Conservation (phyloP, 64 coral and sea anemone species). For the Platygyra sinensis region DNA sequence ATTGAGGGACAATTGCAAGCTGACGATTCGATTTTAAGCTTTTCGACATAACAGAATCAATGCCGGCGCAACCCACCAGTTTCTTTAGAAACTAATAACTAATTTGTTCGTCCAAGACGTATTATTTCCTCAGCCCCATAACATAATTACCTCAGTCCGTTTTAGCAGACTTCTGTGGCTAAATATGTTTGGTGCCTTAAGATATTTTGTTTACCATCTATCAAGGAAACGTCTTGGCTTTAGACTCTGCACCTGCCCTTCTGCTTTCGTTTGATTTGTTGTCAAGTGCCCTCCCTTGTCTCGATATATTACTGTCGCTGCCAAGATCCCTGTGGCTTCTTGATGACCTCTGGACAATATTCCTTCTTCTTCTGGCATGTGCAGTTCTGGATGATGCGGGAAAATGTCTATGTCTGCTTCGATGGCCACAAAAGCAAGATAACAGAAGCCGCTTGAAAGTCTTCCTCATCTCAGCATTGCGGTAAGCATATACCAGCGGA, state of each 20-base stretch:
- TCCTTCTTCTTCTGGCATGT: neutral
- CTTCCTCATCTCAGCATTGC: constrained; percentile 82
- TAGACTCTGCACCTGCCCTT: neutral
- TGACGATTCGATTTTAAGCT: too few species aligned
- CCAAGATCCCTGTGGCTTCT: neutral
- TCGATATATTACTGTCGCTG: neutral
- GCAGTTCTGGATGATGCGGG: neutral
- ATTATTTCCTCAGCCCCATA: too few species aligned
- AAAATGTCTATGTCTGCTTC: neutral
- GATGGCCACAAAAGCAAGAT: neutral
- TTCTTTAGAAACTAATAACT: too few species aligned
- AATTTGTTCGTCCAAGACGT: too few species aligned
- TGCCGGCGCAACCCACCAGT: too few species aligned
- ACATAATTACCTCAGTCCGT: too few species aligned
- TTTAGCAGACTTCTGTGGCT: too few species aligned
- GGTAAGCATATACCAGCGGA: constrained; percentile 78
- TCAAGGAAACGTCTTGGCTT: neutral
- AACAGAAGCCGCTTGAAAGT: constrained; percentile 52
- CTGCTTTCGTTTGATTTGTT: neutral
- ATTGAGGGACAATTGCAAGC: too few species aligned
- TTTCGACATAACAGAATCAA: too few species aligned
- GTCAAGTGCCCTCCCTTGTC: neutral
- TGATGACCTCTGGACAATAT: neutral
- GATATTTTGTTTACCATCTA: neutral
- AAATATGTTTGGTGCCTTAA: too few species aligned